Evolutionary conservation across 2,888 invertebrate genomes (phyloP), one percentile per base, ranked within the genome.

Genomic region (Cerceris ruficornis): DNA sequence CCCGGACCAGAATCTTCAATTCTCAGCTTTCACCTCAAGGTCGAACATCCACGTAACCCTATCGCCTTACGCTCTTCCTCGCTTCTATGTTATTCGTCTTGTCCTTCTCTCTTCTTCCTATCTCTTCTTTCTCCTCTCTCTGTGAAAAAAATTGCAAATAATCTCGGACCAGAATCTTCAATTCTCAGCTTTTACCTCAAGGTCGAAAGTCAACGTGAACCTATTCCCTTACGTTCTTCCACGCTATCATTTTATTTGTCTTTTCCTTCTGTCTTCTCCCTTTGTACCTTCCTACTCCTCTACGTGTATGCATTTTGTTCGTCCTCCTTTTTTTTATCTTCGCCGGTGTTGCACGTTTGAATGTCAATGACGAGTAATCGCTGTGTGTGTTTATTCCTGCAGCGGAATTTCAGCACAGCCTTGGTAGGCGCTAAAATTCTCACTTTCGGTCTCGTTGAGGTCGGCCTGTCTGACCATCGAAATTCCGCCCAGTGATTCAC

Each of bases 341-440:
- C 64, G 43, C n/a, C 46, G 42, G 17, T 14, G 80, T 73, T 65
- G 72, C 69, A 73, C 55, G 80, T 75, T 75, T 71, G 78, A 87
- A 86, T 87, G 79, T 87, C 86, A 86, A 84, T 83, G 84, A 75
- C 77, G 82, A 59, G 67, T 28, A 67, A 61, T 57, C 59, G 62
- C 60, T 50, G 58, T 58, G 73, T 66, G 58, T 75, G 75, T 81
- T 80, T 77, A 77, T 82, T 74, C 81, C 81, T 62, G 68, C 66
- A 80, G 65, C 75, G 81, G 81, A 75, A 73, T 88, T 87, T 87
- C 83, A 83, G 85, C 80, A 28, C 28, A 87, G 85, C 90, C 90
- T 90, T 90, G 90, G 73, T 74, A 88, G 85, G 90, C 89, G 90
- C 87, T 89, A 90, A 89, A 90, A 90, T 87, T 90, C 89, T 83